Evolutionary conservation across 2,797 vertebrate genomes (phyloP).

Genomic region (Sphaeramia orbicularis): DNA sequence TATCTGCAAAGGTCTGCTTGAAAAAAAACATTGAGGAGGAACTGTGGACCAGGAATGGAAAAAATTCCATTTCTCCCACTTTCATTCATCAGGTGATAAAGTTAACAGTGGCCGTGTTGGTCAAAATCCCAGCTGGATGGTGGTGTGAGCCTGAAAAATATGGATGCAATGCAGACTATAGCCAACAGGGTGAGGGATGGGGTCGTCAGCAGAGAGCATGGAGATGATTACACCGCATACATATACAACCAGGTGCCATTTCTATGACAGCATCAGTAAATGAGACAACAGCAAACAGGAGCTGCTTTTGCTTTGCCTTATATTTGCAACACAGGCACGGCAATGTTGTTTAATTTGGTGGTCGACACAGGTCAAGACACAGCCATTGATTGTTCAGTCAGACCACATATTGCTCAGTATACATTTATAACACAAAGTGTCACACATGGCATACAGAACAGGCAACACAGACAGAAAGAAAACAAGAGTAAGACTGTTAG

Average conservation of each 20-base stretch:
- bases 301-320: constrained; percentile 58
- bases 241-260: constrained; percentile 8
- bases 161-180: constrained; percentile 19
- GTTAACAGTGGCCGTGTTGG: not conserved
- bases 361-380: constrained; percentile 52
- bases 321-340: constrained; percentile 68
- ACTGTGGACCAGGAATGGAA: not conserved
- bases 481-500: constrained; percentile 31
- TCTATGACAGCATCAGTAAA: constrained; percentile 26
- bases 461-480: constrained; percentile 58
- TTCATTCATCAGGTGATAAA: constrained; percentile 31
- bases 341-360: constrained; percentile 53
- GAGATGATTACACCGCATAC: constrained; percentile 18
- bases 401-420: constrained; percentile 73
- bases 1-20: not conserved
- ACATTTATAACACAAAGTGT: constrained; percentile 69
- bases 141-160: constrained; percentile 14
- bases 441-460: constrained; percentile 65
- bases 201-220: not conserved
- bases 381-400: constrained; percentile 50
- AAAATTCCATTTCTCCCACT: constrained; percentile 3
- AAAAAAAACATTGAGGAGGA: not conserved
- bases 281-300: constrained; percentile 33
- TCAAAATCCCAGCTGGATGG: constrained; percentile 19
- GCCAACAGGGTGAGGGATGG: constrained; percentile 22